Percentiles rank a stretch among this genome's conserved stretches.
Evolutionary conservation across 2,113 vertebrate species (phyloP).

Genomic region (Cacatua alba): DNA sequence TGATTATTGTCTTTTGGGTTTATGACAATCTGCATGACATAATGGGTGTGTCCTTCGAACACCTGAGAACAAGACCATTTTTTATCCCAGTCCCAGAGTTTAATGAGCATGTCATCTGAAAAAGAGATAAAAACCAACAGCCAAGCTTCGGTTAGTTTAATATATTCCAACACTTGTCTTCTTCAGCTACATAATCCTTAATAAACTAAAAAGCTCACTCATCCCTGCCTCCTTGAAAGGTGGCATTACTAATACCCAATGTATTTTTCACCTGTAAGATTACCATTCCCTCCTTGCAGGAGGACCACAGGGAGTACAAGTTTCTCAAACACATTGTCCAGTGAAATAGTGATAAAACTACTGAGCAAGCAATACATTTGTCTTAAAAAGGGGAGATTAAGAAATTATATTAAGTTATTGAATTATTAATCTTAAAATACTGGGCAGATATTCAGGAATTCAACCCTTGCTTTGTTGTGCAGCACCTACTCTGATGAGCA

Average conservation of each 20-base stretch:
- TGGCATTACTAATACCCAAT: background rate
- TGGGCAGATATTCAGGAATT: background rate
- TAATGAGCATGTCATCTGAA: constrained; percentile 98
- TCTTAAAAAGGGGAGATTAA: background rate
- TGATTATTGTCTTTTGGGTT: constrained; percentile 99
- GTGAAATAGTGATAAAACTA: background rate
- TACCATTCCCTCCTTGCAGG: background rate
- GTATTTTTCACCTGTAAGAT: background rate
- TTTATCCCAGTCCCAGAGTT: constrained; percentile 99
- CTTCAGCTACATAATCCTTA: background rate
- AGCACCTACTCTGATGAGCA: background rate
- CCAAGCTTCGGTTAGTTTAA: constrained; percentile 4
- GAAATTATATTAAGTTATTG: background rate
- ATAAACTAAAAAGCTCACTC: background rate
- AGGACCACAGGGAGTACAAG: background rate
- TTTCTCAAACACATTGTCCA: background rate
- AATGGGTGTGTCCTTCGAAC: constrained; percentile 99
- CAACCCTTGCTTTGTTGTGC: background rate
- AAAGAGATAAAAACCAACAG: constrained; percentile 16
- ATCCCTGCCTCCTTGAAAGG: background rate
- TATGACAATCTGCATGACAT: constrained; percentile 99
- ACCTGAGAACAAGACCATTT: constrained; percentile 99
- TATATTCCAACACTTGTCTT: background rate
- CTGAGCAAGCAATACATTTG: background rate
- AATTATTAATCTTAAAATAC: background rate